Base-by-base conservation (phyloP, 2,797 vertebrate species). In the Cynopterus sphinx region DNA sequence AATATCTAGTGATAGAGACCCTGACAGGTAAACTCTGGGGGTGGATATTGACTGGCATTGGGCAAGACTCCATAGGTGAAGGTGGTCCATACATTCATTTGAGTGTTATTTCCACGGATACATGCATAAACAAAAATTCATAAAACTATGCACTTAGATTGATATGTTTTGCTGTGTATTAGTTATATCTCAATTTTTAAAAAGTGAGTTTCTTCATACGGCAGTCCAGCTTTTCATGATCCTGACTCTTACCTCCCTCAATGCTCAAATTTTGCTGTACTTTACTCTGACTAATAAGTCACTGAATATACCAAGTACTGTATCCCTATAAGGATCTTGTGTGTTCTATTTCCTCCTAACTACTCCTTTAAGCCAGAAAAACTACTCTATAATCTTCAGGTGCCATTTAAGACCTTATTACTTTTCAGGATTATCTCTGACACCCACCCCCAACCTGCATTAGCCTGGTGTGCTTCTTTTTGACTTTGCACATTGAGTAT, bases 41-140 rank as follows among this genome's bases (percentile, higher is more conserved):
- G 13, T 3, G 5, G 15, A 61, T 39, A 21, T 3, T 88, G 36
- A 78, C 0, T 3, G 43, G n/a, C 17, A 9, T 4, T 4, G 33
- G 79, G 33, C 36, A 46, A 63, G 46, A 87, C 49, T 12, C 19
- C 36, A 36, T 15, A 55, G 21, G 21, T 6, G 12, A 81, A 41
- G 24, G 3, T 8, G 3, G 57, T 26, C 41, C 22, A 3, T 24
- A 6, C 5, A 10, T 5, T n/a, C 28, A 55, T 1, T 31, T 17
- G 1, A 9, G 26, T 55, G 17, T 4, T n/a, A 46, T n/a, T 83
- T 78, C 36, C 41, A 77, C 0, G 26, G 49, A n/a, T 6, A 22
- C 6, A 43, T 1, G 13, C 31, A 22, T 12, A 65, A 41, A 11
- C 51, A 15, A 0, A 12, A 53, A 63, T 22, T 39, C 31, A 41